Evolutionary conservation across 1,140 invertebrate genomes (phyloP), one percentile per base, ranked within the genome.

Genomic region (Halictus rubicundus): DNA sequence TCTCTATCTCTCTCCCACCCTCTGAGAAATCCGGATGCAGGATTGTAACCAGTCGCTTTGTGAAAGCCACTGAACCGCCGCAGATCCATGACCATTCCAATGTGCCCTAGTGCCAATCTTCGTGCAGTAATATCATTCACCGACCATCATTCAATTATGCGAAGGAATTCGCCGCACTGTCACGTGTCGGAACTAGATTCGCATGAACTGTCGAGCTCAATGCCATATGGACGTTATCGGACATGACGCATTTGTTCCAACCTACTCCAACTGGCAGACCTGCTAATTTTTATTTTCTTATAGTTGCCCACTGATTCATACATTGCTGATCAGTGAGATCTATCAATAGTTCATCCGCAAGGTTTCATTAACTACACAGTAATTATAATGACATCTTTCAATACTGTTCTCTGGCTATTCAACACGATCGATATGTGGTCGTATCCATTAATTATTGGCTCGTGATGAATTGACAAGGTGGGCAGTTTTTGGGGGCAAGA

Each of bases 91-190:
- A 68, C 77, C 76, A 69, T 79, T 68, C 61, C 84, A 87, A 88
- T 83, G 80, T 89, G 74, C 83, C 80, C 82, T 66, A 27, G 69
- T 89, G 87, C 75, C 82, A 88, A 90, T 91, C 84, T 89, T 80
- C 82, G 80, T 83, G 70, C 84, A 87, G 86, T 90, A 90, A 90
- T 88, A 90, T 89, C 87, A 88, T 89, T 88, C 83, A 82, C 78
- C 72, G 80, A 83, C 69, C 86, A 89, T 90, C 88, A 90, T 91
- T 90, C 89, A 91, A 91, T 91, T 91, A 89, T 66, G 80, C 75
- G 70, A 72, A 76, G 72, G 76, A 69, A 76, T 83, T 76, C 72
- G 68, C 59, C 60, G 81, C 52, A 73, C 78, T 74, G 78, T 80
- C 81, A 82, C 81, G 76, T 76, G 71, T 60, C 69, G 76, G 42